Evolutionary conservation across 2,888 invertebrate genomes (phyloP), one percentile per base, ranked within the genome.

Genomic region (Platycheirus albimanus): DNA sequence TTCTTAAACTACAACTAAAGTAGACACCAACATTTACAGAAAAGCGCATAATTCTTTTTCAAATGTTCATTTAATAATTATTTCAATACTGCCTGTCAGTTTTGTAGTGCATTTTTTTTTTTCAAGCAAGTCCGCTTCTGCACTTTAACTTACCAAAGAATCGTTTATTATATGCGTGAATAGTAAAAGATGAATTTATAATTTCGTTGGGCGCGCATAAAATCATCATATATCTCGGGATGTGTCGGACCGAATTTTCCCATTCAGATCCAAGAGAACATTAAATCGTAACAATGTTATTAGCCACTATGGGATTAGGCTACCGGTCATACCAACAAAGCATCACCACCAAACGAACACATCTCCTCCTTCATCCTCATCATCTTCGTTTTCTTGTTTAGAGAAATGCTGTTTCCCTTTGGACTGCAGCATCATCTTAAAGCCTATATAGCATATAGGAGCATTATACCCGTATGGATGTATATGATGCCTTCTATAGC

Each of bases 281-380:
- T 84, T 79, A 84, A 89, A 89, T 90, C 90, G 90, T 90, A 90
- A 90, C 89, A 90, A 90, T 90, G 90, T 90, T 90, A 90, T 90
- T 90, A 90, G 89, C 89, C 89, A 90, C 89, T 89, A 90, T 89
- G 87, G 90, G 90, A 90, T 90, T 90, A 90, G 90, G 90, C 90
- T 90, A 90, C 90, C 88, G 90, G 90, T 89, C 87, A 87, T 87
- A 88, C 86, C 85, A 85, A 85, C 86, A 85, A 85, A 85, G 77
- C 85, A 80, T 71, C 80, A 58, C 38, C 41, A 77, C 63, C 81
- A 51, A 56, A 41, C 58, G 11, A 54, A 63, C 67, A 47, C 47
- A 67, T 45, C 61, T 70, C 66, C 63, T 56, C 66, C n/a, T 20
- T 58, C 41, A 49, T 70, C 20, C 11, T 63, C 30, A 36, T 15